phyloP scores from a whole-genome alignment of 2,888 invertebrate species.

The Ichneumoninae sp. region DNA sequence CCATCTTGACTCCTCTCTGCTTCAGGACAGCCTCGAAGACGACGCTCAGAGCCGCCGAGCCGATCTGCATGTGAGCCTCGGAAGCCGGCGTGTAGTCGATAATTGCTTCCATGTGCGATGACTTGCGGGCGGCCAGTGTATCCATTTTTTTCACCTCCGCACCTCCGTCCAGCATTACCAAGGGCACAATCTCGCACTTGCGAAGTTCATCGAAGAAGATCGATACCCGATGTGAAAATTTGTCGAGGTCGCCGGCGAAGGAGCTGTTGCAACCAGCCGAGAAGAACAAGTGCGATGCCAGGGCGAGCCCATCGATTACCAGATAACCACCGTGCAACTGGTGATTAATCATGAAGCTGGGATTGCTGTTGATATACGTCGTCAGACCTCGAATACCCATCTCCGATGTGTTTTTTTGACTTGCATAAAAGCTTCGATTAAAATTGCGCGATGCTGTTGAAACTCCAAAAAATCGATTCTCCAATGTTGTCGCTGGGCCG shows the following conservation, averaged over 20 bases:
- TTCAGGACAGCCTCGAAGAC: constrained; percentile 90
- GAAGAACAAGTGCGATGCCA: constrained; percentile 89
- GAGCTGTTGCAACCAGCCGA: constrained; percentile 88
- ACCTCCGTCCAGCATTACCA: constrained; percentile 93
- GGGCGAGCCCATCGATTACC: constrained; percentile 92
- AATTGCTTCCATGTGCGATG: constrained; percentile 87
- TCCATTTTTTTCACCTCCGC: constrained; percentile 89
- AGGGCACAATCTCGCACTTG: constrained; percentile 89
- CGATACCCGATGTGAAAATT: constrained; percentile 87
- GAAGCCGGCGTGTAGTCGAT: constrained; percentile 85
- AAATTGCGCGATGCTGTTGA: not conserved
- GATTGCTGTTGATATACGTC: constrained; percentile 89
- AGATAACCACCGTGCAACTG: constrained; percentile 89
- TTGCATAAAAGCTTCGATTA: not conserved
- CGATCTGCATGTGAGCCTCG: constrained; percentile 86
- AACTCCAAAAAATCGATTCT: not conserved
- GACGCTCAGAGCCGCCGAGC: constrained; percentile 91
- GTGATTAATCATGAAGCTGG: constrained; percentile 87
- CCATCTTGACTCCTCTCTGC: constrained; percentile 88
- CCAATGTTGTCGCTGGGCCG: not conserved
- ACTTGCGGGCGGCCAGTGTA: constrained; percentile 87
- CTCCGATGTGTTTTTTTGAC: constrained; percentile 50
- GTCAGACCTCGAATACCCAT: constrained; percentile 95
- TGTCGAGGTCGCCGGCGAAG: constrained; percentile 95
- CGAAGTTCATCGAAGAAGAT: constrained; percentile 89